Conservation (phyloP, 2,888 invertebrate genomes). For the Elegia similella region DNA sequence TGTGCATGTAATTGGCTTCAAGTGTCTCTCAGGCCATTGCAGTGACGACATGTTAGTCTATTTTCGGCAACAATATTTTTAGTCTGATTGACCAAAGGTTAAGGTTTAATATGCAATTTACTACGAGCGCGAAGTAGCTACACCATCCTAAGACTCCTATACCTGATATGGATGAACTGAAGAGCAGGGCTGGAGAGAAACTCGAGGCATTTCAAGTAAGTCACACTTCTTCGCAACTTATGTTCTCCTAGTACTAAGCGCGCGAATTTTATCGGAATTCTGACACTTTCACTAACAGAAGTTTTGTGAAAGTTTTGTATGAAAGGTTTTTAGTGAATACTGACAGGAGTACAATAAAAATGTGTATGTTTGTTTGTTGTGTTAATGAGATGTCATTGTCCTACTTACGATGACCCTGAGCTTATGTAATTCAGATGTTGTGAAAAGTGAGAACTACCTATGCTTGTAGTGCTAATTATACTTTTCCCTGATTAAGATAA, state of each 20-base stretch:
- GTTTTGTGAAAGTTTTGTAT: background rate
- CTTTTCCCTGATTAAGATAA: background rate
- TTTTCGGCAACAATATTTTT: slow-evolving; percentile 66
- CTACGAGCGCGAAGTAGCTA: slow-evolving; percentile 49
- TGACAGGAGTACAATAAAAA: background rate
- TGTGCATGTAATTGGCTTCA: slow-evolving; percentile 27
- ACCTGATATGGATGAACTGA: slow-evolving; percentile 72
- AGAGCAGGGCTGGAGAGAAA: slow-evolving; percentile 71
- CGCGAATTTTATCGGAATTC: slow-evolving; percentile 35
- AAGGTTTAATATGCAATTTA: slow-evolving; percentile 65
- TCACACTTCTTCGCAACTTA: slow-evolving; percentile 29
- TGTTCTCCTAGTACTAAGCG: slow-evolving; percentile 53
- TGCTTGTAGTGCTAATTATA: background rate
- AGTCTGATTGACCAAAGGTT: slow-evolving; percentile 75
- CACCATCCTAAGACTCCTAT: slow-evolving; percentile 45
- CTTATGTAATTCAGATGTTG: slow-evolving; percentile 54
- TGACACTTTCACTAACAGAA: background rate
- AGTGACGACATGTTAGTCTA: slow-evolving; percentile 59
- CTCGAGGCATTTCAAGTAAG: slow-evolving; percentile 74
- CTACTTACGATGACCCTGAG: slow-evolving; percentile 48
- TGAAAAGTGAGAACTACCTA: slow-evolving; percentile 16
- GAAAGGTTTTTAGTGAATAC: slow-evolving; percentile 12
- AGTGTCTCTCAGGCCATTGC: slow-evolving; percentile 33
- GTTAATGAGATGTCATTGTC: slow-evolving; percentile 45
- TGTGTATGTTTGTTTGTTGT: slow-evolving; percentile 36